Base-by-base conservation (phyloP, 2,113 vertebrate genomes). In the Cottus gobio region DNA sequence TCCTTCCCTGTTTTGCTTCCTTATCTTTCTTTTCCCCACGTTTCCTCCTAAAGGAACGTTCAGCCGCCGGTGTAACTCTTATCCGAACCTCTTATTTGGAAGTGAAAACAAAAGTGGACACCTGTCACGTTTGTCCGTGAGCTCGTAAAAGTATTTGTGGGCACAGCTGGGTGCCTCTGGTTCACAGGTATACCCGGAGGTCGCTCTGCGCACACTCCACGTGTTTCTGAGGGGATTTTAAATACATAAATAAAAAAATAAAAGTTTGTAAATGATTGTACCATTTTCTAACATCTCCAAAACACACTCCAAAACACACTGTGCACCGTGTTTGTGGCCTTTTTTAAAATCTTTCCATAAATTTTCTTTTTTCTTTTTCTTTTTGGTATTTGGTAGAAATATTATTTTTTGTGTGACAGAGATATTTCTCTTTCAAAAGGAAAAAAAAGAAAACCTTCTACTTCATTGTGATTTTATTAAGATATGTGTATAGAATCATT, bases 181-280 rank as follows among this genome's bases (percentile, higher is more conserved):
- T 12, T 48, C 3, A 36, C 26, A 28, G 28, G 48, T 20, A 11
- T 30, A 7, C 7, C 26, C 16, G 26, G n/a, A 56, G 65, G 83
- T 86, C 18, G n/a, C 58, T 79, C 24, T n/a, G n/a, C n/a, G n/a
- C 46, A 77, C 74, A 50, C 71, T 84, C 73, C 75, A 85, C 80
- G 88, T 68, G 78, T 77, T 89, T 80, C 69, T 57, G 26, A 72
- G 82, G n/a, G n/a, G n/a, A n/a, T n/a, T n/a, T n/a, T n/a, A n/a
- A n/a, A n/a, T n/a, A n/a, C n/a, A n/a, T n/a, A n/a, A n/a, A n/a
- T n/a, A n/a, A n/a, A n/a, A n/a, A n/a, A n/a, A n/a, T n/a, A n/a
- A n/a, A n/a, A n/a, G n/a, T n/a, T n/a, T n/a, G n/a, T n/a, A n/a
- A n/a, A n/a, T 13, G 26, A 28, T 24, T 62, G 34, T 24, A n/a